Conservation (phyloP, 2,113 vertebrate species). For the Barnardius zonarius region DNA sequence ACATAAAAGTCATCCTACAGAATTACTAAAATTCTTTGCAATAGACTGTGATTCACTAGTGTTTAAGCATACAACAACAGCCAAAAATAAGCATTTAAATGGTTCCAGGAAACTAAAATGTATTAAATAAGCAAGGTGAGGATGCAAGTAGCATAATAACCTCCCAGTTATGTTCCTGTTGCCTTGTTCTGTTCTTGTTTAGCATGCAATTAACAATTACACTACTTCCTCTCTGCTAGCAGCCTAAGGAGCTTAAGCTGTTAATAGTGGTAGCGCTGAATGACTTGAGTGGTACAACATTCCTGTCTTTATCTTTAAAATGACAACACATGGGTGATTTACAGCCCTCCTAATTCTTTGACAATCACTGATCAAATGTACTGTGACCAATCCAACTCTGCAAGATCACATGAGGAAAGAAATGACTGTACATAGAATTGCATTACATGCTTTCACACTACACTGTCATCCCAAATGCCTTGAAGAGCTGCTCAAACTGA, state of each 20-base stretch:
- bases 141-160: conserved; percentile 36
- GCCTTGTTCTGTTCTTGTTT: conserved; percentile 58
- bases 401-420: conserved; percentile 37
- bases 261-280: conserved; percentile 37
- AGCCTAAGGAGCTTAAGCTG: conserved; percentile 50
- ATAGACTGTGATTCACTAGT: not conserved
- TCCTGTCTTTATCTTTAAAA: conserved; percentile 68
- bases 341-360: conserved; percentile 58
- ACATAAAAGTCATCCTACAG: not conserved
- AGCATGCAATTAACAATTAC: conserved; percentile 72
- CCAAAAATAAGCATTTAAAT: conserved; percentile 25
- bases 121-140: conserved; percentile 28
- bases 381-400: conserved; percentile 26
- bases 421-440: conserved; percentile 25
- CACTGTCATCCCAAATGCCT: conserved; percentile 17
- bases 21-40: not conserved
- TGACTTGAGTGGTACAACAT: conserved; percentile 53
- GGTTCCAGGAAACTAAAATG: conserved; percentile 59
- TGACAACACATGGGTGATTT: conserved; percentile 62
- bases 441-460: conserved; percentile 18
- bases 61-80: not conserved
- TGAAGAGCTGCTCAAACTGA: not conserved
- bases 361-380: conserved; percentile 49
- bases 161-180: conserved; percentile 16
- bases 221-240: conserved; percentile 70